Evolutionary conservation across 2,888 invertebrate species (phyloP).

Genomic region (Idaea straminata): DNA sequence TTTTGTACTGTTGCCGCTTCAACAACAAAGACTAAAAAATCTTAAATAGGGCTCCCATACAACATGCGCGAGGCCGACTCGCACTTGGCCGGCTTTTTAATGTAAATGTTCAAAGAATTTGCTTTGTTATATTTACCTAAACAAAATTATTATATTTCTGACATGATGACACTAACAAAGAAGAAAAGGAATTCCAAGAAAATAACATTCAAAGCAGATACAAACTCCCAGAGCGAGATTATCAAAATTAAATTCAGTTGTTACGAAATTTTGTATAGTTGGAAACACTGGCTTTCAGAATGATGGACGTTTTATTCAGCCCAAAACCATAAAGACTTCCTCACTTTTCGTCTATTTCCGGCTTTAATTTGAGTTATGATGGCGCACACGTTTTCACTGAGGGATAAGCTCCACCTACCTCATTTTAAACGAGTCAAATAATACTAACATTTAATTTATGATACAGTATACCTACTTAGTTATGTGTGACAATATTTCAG

Average conservation of each 20-base stretch:
- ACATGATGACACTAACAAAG: background rate
- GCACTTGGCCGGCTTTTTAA: too few relatives aligned
- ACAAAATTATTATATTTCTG: background rate
- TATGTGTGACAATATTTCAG: too few relatives aligned
- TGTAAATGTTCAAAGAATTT: background rate
- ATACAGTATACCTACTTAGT: background rate
- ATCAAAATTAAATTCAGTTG: background rate
- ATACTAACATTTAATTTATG: background rate
- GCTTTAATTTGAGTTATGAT: background rate
- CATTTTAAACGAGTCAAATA: background rate
- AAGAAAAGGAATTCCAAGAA: background rate
- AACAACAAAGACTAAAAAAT: too few relatives aligned
- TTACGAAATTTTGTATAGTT: background rate
- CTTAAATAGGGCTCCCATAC: too few relatives aligned
- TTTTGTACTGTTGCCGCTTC: too few relatives aligned
- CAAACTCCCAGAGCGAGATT: background rate
- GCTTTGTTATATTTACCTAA: background rate
- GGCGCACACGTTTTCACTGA: background rate
- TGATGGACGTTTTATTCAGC: conserved; percentile 11
- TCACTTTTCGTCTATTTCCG: background rate
- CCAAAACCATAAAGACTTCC: background rate
- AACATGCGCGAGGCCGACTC: too few relatives aligned
- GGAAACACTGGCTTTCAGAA: conserved; percentile 1
- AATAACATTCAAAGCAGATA: background rate
- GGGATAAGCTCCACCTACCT: background rate